These are phyloP conservation scores for Axinella damicornis DNA, from an alignment of 37 sponge, comb jelly and placozoan species.

Conservation along the genomic window DNA sequence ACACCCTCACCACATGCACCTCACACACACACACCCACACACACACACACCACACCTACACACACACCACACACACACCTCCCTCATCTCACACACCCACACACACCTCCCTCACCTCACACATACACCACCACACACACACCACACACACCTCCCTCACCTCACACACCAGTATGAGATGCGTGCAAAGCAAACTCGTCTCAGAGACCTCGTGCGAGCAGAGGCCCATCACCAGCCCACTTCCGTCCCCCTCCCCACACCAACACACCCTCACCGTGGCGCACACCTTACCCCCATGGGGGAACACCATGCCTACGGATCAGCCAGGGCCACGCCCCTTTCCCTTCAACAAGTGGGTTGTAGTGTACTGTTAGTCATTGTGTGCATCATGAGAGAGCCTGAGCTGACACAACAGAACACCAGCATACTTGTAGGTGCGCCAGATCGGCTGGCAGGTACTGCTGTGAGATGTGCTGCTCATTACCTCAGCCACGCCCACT, in stretches of 20 bases:
- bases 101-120: background rate
- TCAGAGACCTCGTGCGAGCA: background rate
- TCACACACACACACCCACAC: too few relatives aligned
- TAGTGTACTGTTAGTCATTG: too few relatives aligned
- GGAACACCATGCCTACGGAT: background rate
- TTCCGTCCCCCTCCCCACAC: constrained; percentile 4
- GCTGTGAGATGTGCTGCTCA: too few relatives aligned
- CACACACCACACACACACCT: too few relatives aligned
- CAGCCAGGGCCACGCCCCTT: constrained; percentile 2
- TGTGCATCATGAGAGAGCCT: too few relatives aligned
- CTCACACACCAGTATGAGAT: constrained; percentile 25
- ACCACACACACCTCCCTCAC: background rate
- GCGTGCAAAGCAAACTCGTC: constrained; percentile 8
- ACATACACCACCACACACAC: background rate
- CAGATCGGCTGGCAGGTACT: too few relatives aligned
- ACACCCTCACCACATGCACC: too few relatives aligned
- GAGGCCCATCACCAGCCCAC: background rate
- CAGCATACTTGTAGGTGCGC: too few relatives aligned
- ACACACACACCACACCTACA: background rate
- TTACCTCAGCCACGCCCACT: too few relatives aligned
- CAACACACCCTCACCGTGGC: background rate
- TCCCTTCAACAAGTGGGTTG: constrained; percentile 10
- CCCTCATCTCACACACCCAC: background rate
- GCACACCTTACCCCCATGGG: constrained; percentile 11
- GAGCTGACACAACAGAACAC: too few relatives aligned